These are phyloP conservation scores for Bombus affinis DNA, from an alignment of 1,140 invertebrate genomes.

Conservation along the genomic window DNA sequence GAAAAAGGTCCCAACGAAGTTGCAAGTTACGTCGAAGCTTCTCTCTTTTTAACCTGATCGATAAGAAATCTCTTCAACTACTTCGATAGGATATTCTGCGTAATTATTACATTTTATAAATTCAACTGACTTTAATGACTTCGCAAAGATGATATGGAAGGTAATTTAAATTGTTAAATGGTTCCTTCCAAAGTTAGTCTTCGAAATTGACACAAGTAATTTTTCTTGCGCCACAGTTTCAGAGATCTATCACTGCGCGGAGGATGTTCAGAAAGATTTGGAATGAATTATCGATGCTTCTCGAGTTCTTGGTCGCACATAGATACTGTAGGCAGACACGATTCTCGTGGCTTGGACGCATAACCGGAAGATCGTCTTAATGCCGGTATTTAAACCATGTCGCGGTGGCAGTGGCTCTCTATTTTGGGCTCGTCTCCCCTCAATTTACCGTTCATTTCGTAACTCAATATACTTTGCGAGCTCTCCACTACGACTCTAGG, in stretches of 20 bases:
- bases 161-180: neutral
- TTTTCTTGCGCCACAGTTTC: neutral
- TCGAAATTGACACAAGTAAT: too few relatives aligned
- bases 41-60: too few relatives aligned
- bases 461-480: conserved; percentile 60
- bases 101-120: too few relatives aligned
- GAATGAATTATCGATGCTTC: neutral
- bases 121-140: too few relatives aligned
- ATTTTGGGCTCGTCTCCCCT: conserved; percentile 58
- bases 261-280: too few relatives aligned
- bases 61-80: too few relatives aligned
- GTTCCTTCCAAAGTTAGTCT: too few relatives aligned
- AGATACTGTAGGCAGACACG: neutral
- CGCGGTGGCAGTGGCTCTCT: conserved; percentile 48
- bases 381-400: conserved; percentile 56
- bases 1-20: too few relatives aligned
- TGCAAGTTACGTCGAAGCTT: too few relatives aligned
- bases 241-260: too few relatives aligned
- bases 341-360: neutral
- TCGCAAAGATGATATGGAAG: too few relatives aligned
- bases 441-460: conserved; percentile 66
- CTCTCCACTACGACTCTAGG: conserved; percentile 44
- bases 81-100: too few relatives aligned
- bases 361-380: conserved; percentile 52
- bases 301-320: neutral